These are phyloP conservation scores for Alviniconcha marisindica DNA, from an alignment of 1,140 invertebrate genomes.

Conservation along the genomic window DNA sequence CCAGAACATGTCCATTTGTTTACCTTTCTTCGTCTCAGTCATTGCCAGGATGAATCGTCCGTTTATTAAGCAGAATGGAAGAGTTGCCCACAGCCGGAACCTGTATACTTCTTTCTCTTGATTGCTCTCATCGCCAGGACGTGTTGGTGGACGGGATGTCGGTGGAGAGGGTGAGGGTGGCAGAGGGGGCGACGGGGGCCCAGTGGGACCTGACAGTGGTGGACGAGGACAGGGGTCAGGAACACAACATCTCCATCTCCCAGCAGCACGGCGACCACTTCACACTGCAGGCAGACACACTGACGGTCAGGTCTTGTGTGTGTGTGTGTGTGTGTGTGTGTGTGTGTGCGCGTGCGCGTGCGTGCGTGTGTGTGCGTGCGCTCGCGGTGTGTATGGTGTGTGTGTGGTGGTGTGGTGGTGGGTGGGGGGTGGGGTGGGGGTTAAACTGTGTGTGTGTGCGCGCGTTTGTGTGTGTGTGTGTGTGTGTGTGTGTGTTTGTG, in stretches of 20 bases:
- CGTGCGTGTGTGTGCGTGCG: too few relatives aligned
- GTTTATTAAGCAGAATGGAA: too few relatives aligned
- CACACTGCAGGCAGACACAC: conserved; percentile 41
- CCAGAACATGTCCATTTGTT: too few relatives aligned
- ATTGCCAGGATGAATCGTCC: too few relatives aligned
- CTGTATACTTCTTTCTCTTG: neutral
- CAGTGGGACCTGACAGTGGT: conserved; percentile 47
- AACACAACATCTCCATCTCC: conserved; percentile 47
- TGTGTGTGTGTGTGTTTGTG: neutral
- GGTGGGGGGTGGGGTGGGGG: too few relatives aligned
- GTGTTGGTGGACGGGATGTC: conserved; percentile 50
- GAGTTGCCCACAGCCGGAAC: too few relatives aligned
- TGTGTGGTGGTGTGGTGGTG: too few relatives aligned
- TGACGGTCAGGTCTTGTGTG: conserved; percentile 47
- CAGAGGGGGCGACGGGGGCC: conserved; percentile 45
- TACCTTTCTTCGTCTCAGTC: too few relatives aligned
- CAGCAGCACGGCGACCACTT: conserved; percentile 42
- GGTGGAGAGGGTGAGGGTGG: conserved; percentile 37
- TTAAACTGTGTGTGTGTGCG: too few relatives aligned
- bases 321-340: too few relatives aligned
- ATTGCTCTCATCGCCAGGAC: conserved; percentile 45
- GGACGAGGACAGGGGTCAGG: conserved; percentile 55
- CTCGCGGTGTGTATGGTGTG: too few relatives aligned
- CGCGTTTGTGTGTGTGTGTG: neutral
- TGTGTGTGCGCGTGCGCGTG: too few relatives aligned